phyloP scores from a whole-genome alignment of 2,113 vertebrate genomes.

The Vulpes ferrilata region DNA sequence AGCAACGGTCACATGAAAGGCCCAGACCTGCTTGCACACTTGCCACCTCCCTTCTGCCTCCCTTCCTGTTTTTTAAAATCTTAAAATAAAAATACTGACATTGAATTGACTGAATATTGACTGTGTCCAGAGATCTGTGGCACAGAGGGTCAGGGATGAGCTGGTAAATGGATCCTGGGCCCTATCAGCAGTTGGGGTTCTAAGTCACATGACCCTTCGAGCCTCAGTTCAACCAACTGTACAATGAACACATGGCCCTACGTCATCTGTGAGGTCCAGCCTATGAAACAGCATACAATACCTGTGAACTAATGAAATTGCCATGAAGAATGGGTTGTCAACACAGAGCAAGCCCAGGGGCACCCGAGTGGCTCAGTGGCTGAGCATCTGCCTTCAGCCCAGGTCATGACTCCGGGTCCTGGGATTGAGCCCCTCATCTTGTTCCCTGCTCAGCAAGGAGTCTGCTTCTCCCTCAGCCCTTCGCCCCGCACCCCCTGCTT shows the following conservation, averaged over 20 bases:
- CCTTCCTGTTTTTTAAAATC: background rate
- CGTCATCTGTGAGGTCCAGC: background rate
- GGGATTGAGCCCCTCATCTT: too few relatives aligned
- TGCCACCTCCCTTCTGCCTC: too few relatives aligned
- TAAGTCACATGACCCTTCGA: background rate
- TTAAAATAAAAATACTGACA: background rate
- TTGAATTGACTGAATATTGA: background rate
- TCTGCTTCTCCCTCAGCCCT: too few relatives aligned
- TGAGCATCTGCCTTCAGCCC: too few relatives aligned
- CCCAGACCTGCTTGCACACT: fast-evolving
- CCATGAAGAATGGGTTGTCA: too few relatives aligned
- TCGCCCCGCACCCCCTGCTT: too few relatives aligned
- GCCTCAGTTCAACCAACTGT: background rate
- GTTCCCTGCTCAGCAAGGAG: too few relatives aligned
- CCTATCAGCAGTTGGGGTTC: background rate
- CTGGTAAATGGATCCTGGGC: background rate
- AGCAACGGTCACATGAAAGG: background rate
- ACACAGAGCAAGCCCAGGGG: background rate
- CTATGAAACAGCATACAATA: background rate
- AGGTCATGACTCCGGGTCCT: too few relatives aligned
- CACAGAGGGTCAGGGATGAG: too few relatives aligned
- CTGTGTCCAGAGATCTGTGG: background rate
- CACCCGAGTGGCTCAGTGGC: too few relatives aligned
- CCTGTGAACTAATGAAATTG: background rate
- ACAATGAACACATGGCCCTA: too few relatives aligned